A percentile compares a stretch with the other conserved stretches of the same genome.
These are phyloP conservation scores for Pammene fasciana DNA, from an alignment of 2,888 invertebrate genomes.

Conservation along the genomic window DNA sequence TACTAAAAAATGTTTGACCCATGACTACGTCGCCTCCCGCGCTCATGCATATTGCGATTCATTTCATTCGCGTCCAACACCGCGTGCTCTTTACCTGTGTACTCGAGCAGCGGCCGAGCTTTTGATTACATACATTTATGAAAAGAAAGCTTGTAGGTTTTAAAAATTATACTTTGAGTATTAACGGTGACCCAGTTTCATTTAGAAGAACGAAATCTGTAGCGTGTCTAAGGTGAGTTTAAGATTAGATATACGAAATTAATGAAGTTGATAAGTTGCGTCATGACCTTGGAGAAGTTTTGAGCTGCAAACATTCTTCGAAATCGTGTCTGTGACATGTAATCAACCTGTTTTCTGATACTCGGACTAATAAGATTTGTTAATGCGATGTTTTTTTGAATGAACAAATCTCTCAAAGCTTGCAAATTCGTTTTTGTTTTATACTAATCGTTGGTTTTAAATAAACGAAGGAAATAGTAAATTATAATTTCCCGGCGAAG, in stretches of 20 bases:
- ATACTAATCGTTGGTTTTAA: too few relatives aligned
- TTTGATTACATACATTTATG: not conserved
- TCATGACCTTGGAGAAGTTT: conserved; percentile 24
- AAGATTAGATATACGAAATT: not conserved
- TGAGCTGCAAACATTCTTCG: conserved; percentile 13
- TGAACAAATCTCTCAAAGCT: too few relatives aligned
- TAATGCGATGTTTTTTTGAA: too few relatives aligned
- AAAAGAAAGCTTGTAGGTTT: not conserved
- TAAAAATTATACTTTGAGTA: not conserved
- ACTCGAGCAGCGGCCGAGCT: not conserved
- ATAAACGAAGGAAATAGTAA: too few relatives aligned
- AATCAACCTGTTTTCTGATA: conserved; percentile 6
- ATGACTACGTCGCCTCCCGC: not conserved
- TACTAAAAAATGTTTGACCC: too few relatives aligned
- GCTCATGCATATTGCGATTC: not conserved
- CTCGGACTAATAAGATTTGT: not conserved
- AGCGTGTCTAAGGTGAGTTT: conserved; percentile 9
- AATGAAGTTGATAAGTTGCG: conserved; percentile 16
- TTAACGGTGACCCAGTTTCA: not conserved
- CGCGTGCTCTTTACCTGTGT: not conserved
- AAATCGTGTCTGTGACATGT: conserved; percentile 16
- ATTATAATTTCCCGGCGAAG: too few relatives aligned
- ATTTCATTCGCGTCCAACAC: not conserved
- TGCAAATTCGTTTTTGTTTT: too few relatives aligned
- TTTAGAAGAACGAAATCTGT: not conserved